Evolutionary conservation across 2,113 vertebrate genomes (phyloP).

Genomic region (Oreocharis arfaki): DNA sequence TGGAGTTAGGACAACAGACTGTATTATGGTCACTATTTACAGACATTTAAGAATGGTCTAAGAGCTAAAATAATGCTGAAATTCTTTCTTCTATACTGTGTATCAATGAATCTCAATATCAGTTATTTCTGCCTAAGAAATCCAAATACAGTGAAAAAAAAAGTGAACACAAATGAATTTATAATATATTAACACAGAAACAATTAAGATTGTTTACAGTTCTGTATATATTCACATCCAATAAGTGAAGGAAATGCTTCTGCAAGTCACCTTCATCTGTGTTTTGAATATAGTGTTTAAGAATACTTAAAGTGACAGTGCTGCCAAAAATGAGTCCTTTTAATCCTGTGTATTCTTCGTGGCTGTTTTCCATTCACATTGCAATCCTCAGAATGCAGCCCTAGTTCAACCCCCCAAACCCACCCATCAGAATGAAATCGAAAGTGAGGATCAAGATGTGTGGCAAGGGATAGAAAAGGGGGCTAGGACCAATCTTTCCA

Average conservation of each 20-base stretch:
- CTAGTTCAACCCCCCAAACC: fast-evolving
- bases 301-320: not conserved
- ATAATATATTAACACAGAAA: not conserved
- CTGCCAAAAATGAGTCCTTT: not conserved
- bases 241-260: not conserved
- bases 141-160: not conserved
- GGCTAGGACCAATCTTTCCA: not conserved
- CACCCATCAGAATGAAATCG: not conserved
- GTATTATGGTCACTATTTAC: not conserved
- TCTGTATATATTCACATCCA: not conserved
- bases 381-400: not conserved
- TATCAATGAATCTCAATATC: not conserved
- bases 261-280: not conserved
- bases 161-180: not conserved
- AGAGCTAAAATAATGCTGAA: not conserved
- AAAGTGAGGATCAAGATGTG: not conserved
- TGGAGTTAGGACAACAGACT: not conserved
- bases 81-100: not conserved
- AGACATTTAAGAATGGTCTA: not conserved
- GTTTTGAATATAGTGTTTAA: not conserved
- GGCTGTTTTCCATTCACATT: not conserved
- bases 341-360: not conserved
- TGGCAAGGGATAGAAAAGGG: not conserved
- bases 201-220: not conserved
- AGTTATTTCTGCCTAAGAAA: not conserved